phyloP scores from a whole-genome alignment of 37 sponge, comb jelly and placozoan genomes.

The Hexactinellida sp. region DNA sequence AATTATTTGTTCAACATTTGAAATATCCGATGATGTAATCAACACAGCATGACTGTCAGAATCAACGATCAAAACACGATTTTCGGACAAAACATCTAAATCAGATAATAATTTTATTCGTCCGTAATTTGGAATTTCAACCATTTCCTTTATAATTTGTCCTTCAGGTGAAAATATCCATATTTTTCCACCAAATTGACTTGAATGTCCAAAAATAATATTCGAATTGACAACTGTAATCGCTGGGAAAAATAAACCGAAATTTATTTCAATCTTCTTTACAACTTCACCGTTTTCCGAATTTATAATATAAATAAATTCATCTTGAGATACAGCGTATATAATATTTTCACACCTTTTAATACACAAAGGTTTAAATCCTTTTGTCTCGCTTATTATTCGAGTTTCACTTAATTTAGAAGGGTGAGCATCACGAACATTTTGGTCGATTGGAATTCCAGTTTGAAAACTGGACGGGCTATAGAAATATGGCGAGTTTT shows the following conservation, averaged over 20 bases:
- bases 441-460: background rate
- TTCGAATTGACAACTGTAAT: background rate
- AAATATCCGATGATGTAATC: background rate
- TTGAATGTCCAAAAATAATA: slow-evolving; percentile 3
- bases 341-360: background rate
- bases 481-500: background rate
- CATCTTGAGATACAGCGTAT: background rate
- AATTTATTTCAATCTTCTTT: background rate
- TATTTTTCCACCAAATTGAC: background rate
- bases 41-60: background rate
- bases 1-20: background rate
- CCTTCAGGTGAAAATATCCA: background rate
- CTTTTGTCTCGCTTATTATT: background rate
- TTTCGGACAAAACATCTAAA: background rate
- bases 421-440: slow-evolving; percentile 15
- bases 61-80: background rate
- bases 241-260: background rate
- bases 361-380: background rate
- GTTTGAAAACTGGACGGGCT: background rate
- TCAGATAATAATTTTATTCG: background rate
- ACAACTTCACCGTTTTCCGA: background rate
- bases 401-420: background rate
- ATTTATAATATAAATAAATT: background rate
- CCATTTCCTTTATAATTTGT: background rate
- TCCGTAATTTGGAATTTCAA: background rate